phyloP scores from a whole-genome alignment of 2,888 invertebrate species.

The Poecilobothrus nobilitatus region DNA sequence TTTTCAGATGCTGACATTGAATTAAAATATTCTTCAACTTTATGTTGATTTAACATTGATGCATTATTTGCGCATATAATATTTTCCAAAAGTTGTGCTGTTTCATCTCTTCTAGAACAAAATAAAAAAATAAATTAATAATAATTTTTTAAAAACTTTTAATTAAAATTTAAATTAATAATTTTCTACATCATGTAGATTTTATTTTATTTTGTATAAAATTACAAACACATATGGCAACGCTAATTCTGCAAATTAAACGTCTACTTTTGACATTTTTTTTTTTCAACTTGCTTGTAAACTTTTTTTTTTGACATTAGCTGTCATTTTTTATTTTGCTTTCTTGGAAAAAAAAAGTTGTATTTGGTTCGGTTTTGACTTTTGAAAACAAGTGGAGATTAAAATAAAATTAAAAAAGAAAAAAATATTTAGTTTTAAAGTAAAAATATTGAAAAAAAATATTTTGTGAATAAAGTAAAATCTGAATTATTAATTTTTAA shows the following conservation, averaged over 20 bases:
- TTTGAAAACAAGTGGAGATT: not conserved
- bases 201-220: not conserved
- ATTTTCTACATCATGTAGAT: not conserved
- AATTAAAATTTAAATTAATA: conserved; percentile 7
- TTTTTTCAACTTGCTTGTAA: not conserved
- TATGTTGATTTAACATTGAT: conserved; percentile 33
- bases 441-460: too few species aligned
- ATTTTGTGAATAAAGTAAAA: not conserved
- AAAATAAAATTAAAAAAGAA: not conserved
- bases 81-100: conserved; percentile 21
- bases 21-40: conserved; percentile 40
- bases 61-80: conserved; percentile 21
- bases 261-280: not conserved
- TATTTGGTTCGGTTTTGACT: too few species aligned
- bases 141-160: conserved; percentile 20
- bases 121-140: conserved; percentile 10
- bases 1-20: conserved; percentile 34
- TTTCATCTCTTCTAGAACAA: not conserved
- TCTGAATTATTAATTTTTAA: not conserved
- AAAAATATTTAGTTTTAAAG: not conserved
- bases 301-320: not conserved
- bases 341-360: conserved; percentile 3
- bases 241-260: conserved; percentile 11
- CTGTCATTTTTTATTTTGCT: conserved; percentile 2
- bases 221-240: conserved; percentile 12